Evolutionary conservation across 2,113 vertebrate species (phyloP), one percentile per base, ranked within the genome.

Genomic region (Murina feae): DNA sequence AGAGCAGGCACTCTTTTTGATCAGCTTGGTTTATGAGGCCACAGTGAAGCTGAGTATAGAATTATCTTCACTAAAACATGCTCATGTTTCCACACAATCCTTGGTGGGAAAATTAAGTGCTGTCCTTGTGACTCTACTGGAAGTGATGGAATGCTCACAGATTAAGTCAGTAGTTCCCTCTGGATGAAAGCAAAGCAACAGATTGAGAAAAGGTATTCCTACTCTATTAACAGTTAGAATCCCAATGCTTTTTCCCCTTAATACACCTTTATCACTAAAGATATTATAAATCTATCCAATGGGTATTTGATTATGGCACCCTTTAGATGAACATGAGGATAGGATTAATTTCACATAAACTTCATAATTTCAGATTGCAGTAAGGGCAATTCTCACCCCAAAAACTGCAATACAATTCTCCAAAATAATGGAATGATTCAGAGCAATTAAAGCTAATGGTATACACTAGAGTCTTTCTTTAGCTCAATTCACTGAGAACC

Each of bases 151-250:
- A 51, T 91, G 96, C 92, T 89, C 97, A n/a, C 49, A 95, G 72
- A 95, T 93, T 18, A 87, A 44, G 80, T 63, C 42, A 92, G 90
- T 97, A 90, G 20, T 92, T 82, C 92, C 90, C 69, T 32, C 21
- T 65, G 86, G 39, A 49, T 97, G 82, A 96, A 96, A 44, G 91
- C 58, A 95, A 76, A 88, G 97, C 88, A 95, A 25, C 79, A 53
- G 90, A 28, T 94, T 96, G 80, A 96, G 93, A 93, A 97, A 55
- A 69, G 86, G 97, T 63, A 95, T 91, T 92, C 94, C 89, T 82
- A 97, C 95, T 86, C 95, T 98, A 96, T 95, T 98, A 88, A 97
- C 93, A 90, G 60, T 97, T 99, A 96, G 97, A 95, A 63, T 86
- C 79, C 49, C 98, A 98, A 96, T 92, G 74, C 35, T 49, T 32